Evolutionary conservation across 2,888 invertebrate genomes (phyloP).

Genomic region (Magallana nippona): DNA sequence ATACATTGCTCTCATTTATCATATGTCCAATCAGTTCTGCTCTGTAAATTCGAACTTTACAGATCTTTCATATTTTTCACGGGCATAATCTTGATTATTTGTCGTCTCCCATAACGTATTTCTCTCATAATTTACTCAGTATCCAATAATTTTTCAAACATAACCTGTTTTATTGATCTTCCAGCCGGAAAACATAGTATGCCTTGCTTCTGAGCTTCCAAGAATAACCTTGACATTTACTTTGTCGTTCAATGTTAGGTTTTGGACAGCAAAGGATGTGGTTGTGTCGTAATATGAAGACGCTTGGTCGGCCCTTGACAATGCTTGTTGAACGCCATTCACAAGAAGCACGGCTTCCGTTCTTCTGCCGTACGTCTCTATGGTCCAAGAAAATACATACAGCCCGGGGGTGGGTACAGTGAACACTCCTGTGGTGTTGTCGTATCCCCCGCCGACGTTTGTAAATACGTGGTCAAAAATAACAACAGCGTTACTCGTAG

Average conservation of each 20-base stretch:
- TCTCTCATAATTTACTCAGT: neutral
- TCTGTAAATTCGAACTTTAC: no score
- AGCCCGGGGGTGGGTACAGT: neutral
- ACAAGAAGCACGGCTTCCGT: neutral
- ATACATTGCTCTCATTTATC: no score
- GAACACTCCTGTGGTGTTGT: neutral
- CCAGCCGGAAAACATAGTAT: conserved; percentile 3
- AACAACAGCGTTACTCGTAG: neutral
- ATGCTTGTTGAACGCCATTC: neutral
- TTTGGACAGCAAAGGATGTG: neutral
- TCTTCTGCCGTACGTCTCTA: neutral
- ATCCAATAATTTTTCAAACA: neutral
- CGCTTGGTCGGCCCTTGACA: neutral
- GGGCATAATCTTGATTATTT: no score
- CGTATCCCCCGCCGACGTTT: neutral
- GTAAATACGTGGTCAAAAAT: conserved; percentile 36
- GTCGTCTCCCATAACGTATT: no score
- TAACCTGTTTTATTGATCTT: neutral
- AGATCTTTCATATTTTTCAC: no score
- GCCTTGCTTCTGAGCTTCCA: neutral
- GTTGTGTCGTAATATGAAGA: neutral
- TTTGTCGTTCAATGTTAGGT: neutral
- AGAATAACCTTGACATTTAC: neutral
- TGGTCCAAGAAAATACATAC: neutral
- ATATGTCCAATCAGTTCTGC: no score